Evolutionary conservation across 2,888 invertebrate species (phyloP), one percentile per base, ranked within the genome.

Genomic region (Pycnomerus fuliginosus): DNA sequence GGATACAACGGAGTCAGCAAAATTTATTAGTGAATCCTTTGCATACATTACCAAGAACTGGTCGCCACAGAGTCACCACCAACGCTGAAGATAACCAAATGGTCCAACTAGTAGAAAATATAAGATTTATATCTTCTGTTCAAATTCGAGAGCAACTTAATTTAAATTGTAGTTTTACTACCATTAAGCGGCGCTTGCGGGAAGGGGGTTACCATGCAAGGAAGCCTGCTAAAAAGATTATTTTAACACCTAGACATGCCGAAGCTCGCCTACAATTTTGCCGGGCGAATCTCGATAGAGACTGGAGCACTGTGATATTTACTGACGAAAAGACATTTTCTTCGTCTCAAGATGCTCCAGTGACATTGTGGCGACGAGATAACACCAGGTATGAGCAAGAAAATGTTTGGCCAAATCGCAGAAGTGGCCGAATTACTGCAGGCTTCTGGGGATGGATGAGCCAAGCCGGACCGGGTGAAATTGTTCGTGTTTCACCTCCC

Each of bases 401-500:
- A 10, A 8, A 34, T 14, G 22, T 34, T 11, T 8, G 11, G 3
- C 11, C 11, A 10, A 34, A 20, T n/a, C 14, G 12, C 3, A 3
- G 5, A 4, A 34, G 34, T 11, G 34, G 34, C n/a, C 15, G 34
- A 7, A 23, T 34, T 8, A 15, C 34, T 4, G 10, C 23, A 3
- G 34, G 34, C 10, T 10, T 8, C 10, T 34, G 34, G 34, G 34
- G 23, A 2, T 34, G 34, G 34, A 32, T 32, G 16, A 5, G n/a
- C 17, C 5, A 12, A 4, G 34, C 5, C 12, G 34, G 23, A 4
- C 23, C 34, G 3, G 34, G 34, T 3, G 23, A 34, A 20, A 7
- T 34, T 8, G 8, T 16, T 4, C 23, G 14, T 11, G 13, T 34
- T 12, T 16, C 16, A 10, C 23, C 23, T 2, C 22, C 12, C 2